These are phyloP conservation scores for Lacerta viridis DNA, from an alignment of 2,797 vertebrate genomes.

Conservation along the genomic window DNA sequence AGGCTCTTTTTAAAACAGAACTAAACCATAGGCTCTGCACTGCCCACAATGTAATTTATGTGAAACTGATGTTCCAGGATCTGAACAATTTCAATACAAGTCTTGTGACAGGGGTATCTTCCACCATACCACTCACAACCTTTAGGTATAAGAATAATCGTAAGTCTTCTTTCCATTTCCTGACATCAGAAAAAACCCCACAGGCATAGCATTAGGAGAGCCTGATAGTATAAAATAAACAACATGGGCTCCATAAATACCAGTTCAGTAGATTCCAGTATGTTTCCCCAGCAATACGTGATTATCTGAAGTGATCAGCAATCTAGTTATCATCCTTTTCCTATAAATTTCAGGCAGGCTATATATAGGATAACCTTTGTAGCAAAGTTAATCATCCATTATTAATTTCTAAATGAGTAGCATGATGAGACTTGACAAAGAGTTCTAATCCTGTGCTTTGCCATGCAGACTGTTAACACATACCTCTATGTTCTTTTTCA, in stretches of 20 bases:
- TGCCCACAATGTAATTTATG: neutral
- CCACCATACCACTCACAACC: neutral
- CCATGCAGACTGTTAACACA: slow-evolving; percentile 70
- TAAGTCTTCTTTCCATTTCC: neutral
- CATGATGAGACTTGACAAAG: slow-evolving; percentile 18
- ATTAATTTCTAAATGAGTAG: slow-evolving; percentile 18
- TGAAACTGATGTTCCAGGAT: neutral
- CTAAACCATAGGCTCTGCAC: neutral
- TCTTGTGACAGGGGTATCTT: neutral
- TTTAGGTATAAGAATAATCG: neutral
- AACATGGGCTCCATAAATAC: neutral
- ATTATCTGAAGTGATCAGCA: neutral
- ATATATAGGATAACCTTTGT: neutral
- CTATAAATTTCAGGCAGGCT: neutral
- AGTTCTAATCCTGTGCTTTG: neutral
- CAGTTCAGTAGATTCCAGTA: neutral
- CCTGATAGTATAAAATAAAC: neutral
- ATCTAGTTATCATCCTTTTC: neutral
- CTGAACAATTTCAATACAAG: neutral
- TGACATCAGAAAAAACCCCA: neutral
- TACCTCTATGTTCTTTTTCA: slow-evolving; percentile 95
- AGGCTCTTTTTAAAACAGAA: neutral
- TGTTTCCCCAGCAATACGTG: neutral
- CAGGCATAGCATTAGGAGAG: neutral
- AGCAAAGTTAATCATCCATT: neutral